phyloP scores from a whole-genome alignment of 92 coral and sea anemone genomes.

The Epizoanthus ramosus region DNA sequence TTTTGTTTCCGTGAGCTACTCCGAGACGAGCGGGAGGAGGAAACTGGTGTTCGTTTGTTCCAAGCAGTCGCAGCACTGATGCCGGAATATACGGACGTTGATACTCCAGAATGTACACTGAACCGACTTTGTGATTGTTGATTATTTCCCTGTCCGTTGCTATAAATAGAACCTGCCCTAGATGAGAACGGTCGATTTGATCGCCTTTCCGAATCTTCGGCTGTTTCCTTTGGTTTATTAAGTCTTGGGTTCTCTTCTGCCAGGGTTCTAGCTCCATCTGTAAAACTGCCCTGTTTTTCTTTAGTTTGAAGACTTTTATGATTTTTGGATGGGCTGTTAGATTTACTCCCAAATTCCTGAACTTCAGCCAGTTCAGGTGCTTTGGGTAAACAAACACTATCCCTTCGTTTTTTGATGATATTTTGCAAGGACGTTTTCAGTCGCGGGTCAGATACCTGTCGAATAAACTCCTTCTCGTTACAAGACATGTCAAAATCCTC shows the following conservation, averaged over 20 bases:
- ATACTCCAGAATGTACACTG: neutral
- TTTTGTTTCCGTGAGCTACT: neutral
- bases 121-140: neutral
- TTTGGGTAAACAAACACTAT: slow-evolving; percentile 50
- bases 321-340: slow-evolving; percentile 32
- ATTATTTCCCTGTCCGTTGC: neutral
- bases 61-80: neutral
- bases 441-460: slow-evolving; percentile 58
- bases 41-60: slow-evolving; percentile 5
- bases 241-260: neutral
- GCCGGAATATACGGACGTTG: neutral
- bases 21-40: slow-evolving; percentile 7
- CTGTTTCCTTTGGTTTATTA: neutral
- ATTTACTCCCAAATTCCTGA: slow-evolving; percentile 34
- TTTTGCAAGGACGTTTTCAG: slow-evolving; percentile 74
- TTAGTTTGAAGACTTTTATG: neutral
- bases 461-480: slow-evolving; percentile 64
- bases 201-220: neutral
- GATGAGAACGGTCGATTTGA: neutral
- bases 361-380: slow-evolving; percentile 41
- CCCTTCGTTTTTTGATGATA: slow-evolving; percentile 66
- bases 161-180: neutral
- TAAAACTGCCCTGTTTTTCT: too few species aligned
- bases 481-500: slow-evolving; percentile 39
- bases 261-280: too few species aligned